A percentile compares a stretch with the other conserved stretches of the same genome.
These are phyloP conservation scores for Choreutis nemorana DNA, from an alignment of 2,888 invertebrate species.

Conservation along the genomic window DNA sequence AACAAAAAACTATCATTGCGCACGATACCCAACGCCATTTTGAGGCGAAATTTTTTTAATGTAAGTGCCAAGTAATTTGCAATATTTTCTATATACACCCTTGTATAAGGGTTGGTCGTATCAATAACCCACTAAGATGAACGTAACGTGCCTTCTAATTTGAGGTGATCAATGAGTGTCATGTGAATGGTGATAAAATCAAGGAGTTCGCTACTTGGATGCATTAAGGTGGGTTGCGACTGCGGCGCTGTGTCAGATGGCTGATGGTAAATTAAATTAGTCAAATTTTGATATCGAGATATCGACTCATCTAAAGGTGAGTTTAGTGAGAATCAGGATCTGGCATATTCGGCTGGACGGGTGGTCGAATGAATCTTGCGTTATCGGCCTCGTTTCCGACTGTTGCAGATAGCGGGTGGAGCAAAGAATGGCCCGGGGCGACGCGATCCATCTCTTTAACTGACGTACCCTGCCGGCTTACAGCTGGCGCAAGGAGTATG, in stretches of 20 bases:
- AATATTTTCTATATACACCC: conserved; percentile 48
- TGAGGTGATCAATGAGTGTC: too few relatives aligned
- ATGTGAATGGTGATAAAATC: too few relatives aligned
- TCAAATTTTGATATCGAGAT: conserved; percentile 18
- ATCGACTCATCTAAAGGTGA: too few relatives aligned
- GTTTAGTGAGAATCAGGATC: too few relatives aligned
- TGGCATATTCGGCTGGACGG: too few relatives aligned
- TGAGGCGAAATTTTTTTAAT: conserved; percentile 68
- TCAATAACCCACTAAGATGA: too few relatives aligned
- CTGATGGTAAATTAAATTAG: conserved; percentile 53
- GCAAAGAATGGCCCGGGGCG: conserved; percentile 55
- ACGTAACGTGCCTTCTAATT: too few relatives aligned
- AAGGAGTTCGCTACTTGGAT: conserved; percentile 31
- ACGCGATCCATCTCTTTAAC: conserved; percentile 52
- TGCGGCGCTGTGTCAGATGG: conserved; percentile 38
- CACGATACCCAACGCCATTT: conserved; percentile 69
- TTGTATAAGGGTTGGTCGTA: conserved; percentile 22
- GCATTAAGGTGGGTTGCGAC: conserved; percentile 44
- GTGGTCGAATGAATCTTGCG: conserved; percentile 26
- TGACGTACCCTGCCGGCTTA: conserved; percentile 61
- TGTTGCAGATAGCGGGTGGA: conserved; percentile 57
- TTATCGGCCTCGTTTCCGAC: conserved; percentile 60
- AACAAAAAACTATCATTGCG: conserved; percentile 66
- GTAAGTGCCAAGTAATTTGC: conserved; percentile 68
- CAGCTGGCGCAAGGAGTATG: conserved; percentile 60